Percentiles rank a stretch among this genome's conserved stretches.
phyloP scores from a whole-genome alignment of 2,797 vertebrate species.

The Gouania willdenowi region DNA sequence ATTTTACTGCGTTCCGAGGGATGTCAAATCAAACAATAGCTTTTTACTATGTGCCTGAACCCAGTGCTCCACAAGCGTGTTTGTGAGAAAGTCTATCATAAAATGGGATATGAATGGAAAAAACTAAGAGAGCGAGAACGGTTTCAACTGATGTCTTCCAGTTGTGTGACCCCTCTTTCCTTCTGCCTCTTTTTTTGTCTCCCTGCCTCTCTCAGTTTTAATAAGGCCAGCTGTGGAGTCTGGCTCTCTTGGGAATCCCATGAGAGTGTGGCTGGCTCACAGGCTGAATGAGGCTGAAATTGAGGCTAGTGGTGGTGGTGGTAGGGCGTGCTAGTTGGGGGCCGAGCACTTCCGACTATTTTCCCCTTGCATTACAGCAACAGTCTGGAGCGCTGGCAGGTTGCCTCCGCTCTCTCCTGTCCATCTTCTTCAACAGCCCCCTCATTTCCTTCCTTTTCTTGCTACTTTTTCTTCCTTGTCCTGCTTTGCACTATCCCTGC shows the following conservation, averaged over 20 bases:
- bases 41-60: conserved; percentile 73
- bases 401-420: conserved; percentile 48
- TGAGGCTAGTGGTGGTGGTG: conserved; percentile 46
- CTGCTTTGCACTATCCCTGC: conserved; percentile 28
- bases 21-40: conserved; percentile 70
- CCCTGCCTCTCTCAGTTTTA: conserved; percentile 67
- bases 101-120: conserved; percentile 76
- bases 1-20: conserved; percentile 62
- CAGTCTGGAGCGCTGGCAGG: conserved; percentile 62
- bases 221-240: conserved; percentile 77
- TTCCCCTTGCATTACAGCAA: conserved; percentile 59
- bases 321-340: conserved; percentile 48
- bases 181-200: conserved; percentile 67
- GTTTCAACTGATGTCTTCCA: conserved; percentile 77
- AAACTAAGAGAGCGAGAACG: conserved; percentile 59
- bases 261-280: conserved; percentile 70
- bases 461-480: conserved; percentile 39
- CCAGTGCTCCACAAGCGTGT: conserved; percentile 67
- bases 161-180: conserved; percentile 75
- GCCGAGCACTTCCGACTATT: conserved; percentile 70
- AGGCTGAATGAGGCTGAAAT: conserved; percentile 64
- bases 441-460: conserved; percentile 49
- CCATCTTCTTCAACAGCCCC: conserved; percentile 32
- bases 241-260: conserved; percentile 68
- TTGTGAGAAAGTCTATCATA: conserved; percentile 77